Evolutionary conservation across 92 coral and sea anemone species (phyloP), one percentile per base, ranked within the genome.

Genomic region (Epizoanthus stellaris): DNA sequence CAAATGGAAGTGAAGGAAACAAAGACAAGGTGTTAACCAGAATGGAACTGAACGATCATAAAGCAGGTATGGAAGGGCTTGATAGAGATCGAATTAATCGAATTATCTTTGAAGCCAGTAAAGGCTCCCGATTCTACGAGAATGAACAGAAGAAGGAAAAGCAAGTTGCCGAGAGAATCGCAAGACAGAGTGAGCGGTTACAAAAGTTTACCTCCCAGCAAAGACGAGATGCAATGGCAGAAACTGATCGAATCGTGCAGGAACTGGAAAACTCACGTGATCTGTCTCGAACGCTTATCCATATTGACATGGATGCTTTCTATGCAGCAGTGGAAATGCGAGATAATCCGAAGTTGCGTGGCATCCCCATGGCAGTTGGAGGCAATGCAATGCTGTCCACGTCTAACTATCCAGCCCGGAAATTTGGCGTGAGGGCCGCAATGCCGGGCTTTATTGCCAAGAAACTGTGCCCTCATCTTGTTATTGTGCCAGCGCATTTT

Each of bases 391-490:
- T 97, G 99, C 70, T 97, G 71, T 97, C 95, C 6, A 97, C 99
- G 5, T 97, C 99, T 34, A 97, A 97, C 88, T 97, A 97, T 63
- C 84, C 92, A 1, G 99, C 99, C 8, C 92, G 99, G 67, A 88
- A 95, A 70, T 97, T 73, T 80, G 99, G 99, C 14, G 99, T 97
- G 12, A 88, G 99, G 47, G 99, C 99, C 7, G 99, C 97, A 6
- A 97, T 97, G 99, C 99, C 99, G 11, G 99, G 99, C n/a, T 97
- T 97, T 70, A 97, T 97, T 81, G 99, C 90, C 43, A 97, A 95
- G 86, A 97, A 97, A 66, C 87, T 97, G 8, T 97, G 99, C 75
- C 99, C 98, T 45, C 92, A 97, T 19, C 94, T 97, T 15, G 73
- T 85, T 21, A 91, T 97, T 30, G 95, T 95, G 14, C 98, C 95